A percentile compares a stretch with the other conserved stretches of the same genome.
Evolutionary conservation across 1,140 invertebrate genomes (phyloP).

Genomic region (Aphidius ervi): DNA sequence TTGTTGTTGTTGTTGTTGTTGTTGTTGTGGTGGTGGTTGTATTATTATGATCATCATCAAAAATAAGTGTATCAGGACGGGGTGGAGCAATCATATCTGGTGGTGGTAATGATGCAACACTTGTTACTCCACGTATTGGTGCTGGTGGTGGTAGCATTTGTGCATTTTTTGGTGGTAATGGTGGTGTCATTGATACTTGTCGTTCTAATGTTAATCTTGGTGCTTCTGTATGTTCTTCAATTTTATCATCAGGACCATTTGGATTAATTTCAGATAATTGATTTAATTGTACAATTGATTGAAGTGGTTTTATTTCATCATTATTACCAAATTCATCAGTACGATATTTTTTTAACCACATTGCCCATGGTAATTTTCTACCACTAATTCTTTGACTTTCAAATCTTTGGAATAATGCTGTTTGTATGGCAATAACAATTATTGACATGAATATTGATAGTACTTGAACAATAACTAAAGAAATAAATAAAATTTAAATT

Average conservation of each 20-base stretch:
- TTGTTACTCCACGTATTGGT: conserved; percentile 46
- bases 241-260: neutral
- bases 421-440: conserved; percentile 63
- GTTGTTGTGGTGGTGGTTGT: conserved; percentile 11
- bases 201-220: conserved; percentile 31
- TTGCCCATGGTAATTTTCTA: conserved; percentile 67
- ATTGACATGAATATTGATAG: conserved; percentile 63
- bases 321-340: conserved; percentile 40
- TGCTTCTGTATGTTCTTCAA: conserved; percentile 16
- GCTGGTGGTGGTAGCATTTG: conserved; percentile 44
- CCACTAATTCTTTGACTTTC: conserved; percentile 71
- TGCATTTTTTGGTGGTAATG: conserved; percentile 49
- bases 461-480: conserved; percentile 61
- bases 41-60: conserved; percentile 25
- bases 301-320: conserved; percentile 37
- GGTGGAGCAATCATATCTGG: conserved; percentile 48
- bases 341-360: conserved; percentile 49
- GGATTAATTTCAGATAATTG: conserved; percentile 13
- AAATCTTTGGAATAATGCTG: conserved; percentile 68
- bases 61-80: conserved; percentile 43
- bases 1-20: conserved; percentile 10
- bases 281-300: conserved; percentile 8
- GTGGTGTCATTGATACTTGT: conserved; percentile 43
- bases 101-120: conserved; percentile 40
- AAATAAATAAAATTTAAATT: conserved; percentile 22